Percentiles rank a stretch among this genome's conserved stretches.
Conservation (phyloP, 2,888 invertebrate species). For the Xylocampa areola region DNA sequence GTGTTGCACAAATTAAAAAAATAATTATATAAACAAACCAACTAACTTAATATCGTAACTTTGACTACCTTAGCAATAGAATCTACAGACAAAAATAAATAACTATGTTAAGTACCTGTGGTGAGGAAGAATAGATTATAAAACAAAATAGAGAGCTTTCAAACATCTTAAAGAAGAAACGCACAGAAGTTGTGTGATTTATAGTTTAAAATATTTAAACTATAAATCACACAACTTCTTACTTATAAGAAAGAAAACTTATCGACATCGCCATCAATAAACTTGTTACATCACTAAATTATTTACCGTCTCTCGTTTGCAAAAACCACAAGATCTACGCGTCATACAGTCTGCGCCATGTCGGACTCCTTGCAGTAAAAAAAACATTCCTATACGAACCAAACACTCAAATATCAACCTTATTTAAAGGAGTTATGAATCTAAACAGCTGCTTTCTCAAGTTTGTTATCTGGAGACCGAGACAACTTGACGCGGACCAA, state of each 20-base stretch:
- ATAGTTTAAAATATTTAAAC: no score
- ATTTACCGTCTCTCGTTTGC: constrained; percentile 76
- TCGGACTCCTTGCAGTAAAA: constrained; percentile 71
- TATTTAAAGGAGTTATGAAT: constrained; percentile 42
- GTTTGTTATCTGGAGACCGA: constrained; percentile 13
- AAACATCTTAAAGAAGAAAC: no score
- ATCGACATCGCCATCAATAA: constrained; percentile 41
- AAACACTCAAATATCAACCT: constrained; percentile 58
- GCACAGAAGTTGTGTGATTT: no score
- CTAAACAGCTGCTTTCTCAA: constrained; percentile 21
- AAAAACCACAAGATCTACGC: constrained; percentile 82
- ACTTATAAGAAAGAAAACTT: constrained; percentile 19
- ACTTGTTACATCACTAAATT: constrained; percentile 70
- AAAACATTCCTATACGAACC: constrained; percentile 13
- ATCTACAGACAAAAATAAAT: no score
- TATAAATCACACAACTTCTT: not conserved
- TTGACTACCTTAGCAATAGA: no score
- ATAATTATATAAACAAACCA: no score
- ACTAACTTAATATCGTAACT: no score
- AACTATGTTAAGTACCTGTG: no score
- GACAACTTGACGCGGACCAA: constrained; percentile 5
- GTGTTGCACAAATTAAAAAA: no score
- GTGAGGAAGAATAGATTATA: no score
- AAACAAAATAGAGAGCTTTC: no score
- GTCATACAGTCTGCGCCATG: constrained; percentile 84